Evolutionary conservation across 2,113 vertebrate species (phyloP).

Genomic region (Calidris pygmaea): DNA sequence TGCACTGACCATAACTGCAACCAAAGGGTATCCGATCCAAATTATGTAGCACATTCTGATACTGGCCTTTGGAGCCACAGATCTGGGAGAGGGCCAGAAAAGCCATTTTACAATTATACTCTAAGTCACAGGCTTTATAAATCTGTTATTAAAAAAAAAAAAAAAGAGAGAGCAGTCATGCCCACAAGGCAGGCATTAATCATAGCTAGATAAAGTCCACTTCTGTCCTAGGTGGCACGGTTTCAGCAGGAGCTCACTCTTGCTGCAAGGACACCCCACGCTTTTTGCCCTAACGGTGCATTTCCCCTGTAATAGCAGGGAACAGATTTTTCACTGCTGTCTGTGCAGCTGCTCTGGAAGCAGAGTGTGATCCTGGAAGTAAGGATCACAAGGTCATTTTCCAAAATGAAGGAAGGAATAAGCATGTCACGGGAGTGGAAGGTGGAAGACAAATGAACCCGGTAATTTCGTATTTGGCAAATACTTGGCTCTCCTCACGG

Average conservation of each 20-base stretch:
- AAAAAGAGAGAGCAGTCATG: not conserved
- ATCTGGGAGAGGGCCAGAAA: slow-evolving; percentile 35
- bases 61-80: not conserved
- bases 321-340: slow-evolving; percentile 14
- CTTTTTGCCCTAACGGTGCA: not conserved
- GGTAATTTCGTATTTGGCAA: not conserved
- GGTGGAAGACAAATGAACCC: slow-evolving; percentile 40
- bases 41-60: not conserved
- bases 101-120: slow-evolving; percentile 39
- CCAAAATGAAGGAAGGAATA: slow-evolving; percentile 49
- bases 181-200: not conserved
- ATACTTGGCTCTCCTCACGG: not conserved
- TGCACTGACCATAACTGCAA: not conserved
- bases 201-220: not conserved
- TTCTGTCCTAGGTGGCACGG: not conserved
- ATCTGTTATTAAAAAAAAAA: not conserved
- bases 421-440: slow-evolving; percentile 41
- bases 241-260: not conserved
- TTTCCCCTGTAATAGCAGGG: not conserved
- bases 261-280: not conserved
- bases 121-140: not conserved
- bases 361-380: slow-evolving; percentile 20
- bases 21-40: not conserved
- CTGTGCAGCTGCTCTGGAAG: slow-evolving; percentile 44
- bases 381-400: slow-evolving; percentile 32